Evolutionary conservation across 2,888 invertebrate genomes (phyloP).

Genomic region (Agrotis exclamationis): DNA sequence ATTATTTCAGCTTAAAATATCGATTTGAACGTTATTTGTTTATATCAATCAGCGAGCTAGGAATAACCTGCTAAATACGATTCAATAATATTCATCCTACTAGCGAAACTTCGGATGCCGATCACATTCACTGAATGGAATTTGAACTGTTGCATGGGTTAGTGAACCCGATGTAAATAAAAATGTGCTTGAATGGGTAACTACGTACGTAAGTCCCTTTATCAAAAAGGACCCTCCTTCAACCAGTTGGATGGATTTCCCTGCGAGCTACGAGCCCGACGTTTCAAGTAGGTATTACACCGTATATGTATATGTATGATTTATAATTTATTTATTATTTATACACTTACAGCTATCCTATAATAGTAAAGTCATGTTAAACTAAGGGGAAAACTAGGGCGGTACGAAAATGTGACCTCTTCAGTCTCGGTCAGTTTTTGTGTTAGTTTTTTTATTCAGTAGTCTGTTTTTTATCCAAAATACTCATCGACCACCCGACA

Average conservation of each 20-base stretch:
- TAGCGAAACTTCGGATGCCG: background rate
- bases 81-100: background rate
- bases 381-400: background rate
- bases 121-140: constrained; percentile 1
- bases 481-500: background rate
- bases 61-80: background rate
- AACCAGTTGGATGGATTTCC: constrained; percentile 2
- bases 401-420: background rate
- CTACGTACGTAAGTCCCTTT: background rate
- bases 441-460: background rate
- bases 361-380: constrained; percentile 4
- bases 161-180: background rate
- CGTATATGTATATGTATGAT: background rate
- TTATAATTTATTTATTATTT: too few species aligned
- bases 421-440: background rate
- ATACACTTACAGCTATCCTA: too few species aligned
- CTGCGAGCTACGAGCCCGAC: background rate
- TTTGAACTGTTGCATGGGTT: background rate
- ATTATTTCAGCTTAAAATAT: background rate
- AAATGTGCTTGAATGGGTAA: background rate
- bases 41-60: background rate
- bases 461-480: too few species aligned
- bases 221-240: constrained; percentile 20
- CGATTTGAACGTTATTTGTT: background rate
- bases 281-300: constrained; percentile 16